Percentiles rank a stretch among this genome's conserved stretches.
phyloP scores from a whole-genome alignment of 2,113 vertebrate species.

The Falcunculus frontatus region DNA sequence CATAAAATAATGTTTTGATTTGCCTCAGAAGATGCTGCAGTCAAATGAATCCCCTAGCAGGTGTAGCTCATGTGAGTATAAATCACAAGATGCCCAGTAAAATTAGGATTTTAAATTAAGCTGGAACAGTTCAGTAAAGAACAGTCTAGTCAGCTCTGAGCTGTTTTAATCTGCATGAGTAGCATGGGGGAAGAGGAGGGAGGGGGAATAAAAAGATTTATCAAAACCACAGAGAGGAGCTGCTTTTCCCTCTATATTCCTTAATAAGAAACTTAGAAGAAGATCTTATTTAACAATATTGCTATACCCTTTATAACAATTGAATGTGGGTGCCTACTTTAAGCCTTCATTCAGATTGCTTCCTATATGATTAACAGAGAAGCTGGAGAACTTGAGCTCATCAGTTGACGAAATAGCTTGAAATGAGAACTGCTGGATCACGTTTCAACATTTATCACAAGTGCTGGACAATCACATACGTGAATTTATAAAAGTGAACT shows the following conservation, averaged over 20 bases:
- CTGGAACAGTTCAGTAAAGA: not conserved
- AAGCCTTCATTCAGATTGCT: not conserved
- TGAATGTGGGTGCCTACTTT: not conserved
- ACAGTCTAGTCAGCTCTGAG: not conserved
- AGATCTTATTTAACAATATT: not conserved
- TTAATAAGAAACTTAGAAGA: not conserved
- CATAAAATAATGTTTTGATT: conserved; percentile 21
- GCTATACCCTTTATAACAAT: not conserved
- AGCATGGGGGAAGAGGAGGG: not conserved
- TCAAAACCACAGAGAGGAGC: not conserved
- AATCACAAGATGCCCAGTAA: conserved; percentile 7
- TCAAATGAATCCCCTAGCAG: not conserved
- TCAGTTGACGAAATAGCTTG: rapidly evolving
- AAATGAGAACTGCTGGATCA: not conserved
- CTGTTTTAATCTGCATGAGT: not conserved
- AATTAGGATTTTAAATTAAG: conserved; percentile 7
- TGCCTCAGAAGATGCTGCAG: not conserved
- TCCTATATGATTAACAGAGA: not conserved
- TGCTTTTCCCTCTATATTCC: not conserved
- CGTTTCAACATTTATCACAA: not conserved
- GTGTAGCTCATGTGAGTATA: not conserved
- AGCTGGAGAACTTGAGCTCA: not conserved
- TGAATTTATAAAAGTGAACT: not conserved
- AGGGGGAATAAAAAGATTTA: not conserved
- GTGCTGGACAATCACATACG: not conserved